These are phyloP conservation scores for Metopolophium dirhodum DNA, from an alignment of 1,140 invertebrate genomes.

Conservation along the genomic window DNA sequence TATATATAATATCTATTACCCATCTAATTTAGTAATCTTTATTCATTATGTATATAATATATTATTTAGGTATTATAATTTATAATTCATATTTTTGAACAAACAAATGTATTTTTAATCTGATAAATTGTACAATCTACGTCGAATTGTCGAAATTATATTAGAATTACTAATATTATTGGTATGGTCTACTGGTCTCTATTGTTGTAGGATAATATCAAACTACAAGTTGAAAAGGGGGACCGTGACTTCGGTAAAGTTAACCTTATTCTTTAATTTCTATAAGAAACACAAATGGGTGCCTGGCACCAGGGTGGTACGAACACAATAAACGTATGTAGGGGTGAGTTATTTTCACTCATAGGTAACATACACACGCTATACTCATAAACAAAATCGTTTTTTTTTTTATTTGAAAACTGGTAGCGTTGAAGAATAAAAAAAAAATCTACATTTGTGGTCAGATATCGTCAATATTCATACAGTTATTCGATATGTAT, in stretches of 20 bases:
- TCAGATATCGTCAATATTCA: background rate
- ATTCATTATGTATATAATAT: too few species aligned
- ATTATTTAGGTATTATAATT: too few species aligned
- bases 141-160: background rate
- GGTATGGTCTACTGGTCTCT: conserved; percentile 28
- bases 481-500: background rate
- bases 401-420: conserved; percentile 31
- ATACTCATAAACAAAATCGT: conserved; percentile 44
- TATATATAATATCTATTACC: too few species aligned
- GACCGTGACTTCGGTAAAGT: conserved; percentile 41
- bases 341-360: conserved; percentile 48
- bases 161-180: background rate
- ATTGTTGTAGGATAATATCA: conserved; percentile 23
- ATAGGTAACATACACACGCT: conserved; percentile 46
- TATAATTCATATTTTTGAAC: background rate
- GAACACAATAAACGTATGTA: conserved; percentile 48
- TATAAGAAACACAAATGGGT: conserved; percentile 33
- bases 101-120: background rate
- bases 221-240: conserved; percentile 17
- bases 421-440: background rate
- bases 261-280: conserved; percentile 52
- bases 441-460: conserved; percentile 7
- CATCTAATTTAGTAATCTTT: too few species aligned
- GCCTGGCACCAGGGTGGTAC: conserved; percentile 41
- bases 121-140: background rate